Evolutionary conservation across 2,113 vertebrate species (phyloP), one percentile per base, ranked within the genome.

Genomic region (Apodemus sylvaticus): DNA sequence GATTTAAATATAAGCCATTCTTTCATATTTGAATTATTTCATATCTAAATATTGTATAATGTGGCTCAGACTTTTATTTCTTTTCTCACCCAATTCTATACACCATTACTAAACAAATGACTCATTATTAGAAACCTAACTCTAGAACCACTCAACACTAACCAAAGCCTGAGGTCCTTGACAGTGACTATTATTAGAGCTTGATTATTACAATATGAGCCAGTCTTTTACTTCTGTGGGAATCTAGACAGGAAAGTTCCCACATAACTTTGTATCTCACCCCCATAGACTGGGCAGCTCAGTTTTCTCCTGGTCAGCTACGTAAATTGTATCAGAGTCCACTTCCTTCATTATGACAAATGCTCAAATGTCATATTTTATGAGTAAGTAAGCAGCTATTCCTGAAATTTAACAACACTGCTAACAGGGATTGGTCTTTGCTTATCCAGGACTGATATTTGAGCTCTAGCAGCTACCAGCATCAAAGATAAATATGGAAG

Each of bases 261-360:
- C 39, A 55, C 1, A 39, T 14, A 88, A 70, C 36, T 73, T 51
- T 62, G 22, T 74, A 48, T 93, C 17, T 79, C 42, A 91, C 1
- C 16, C 13, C 13, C 1, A 13, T 11, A 90, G n/a, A 3, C 45
- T 20, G 9, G 88, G 55, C 45, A 90, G 42, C 51, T 81, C 70
- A 29, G 31, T 51, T 34, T 78, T 11, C 29, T 89, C n/a, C 16
- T 26, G 64, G 10, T 82, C 97, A 96, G 86, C 83, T 97, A 94
- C 96, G 42, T 95, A 87, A 98, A 97, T 29, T 93, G 29, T 51
- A 94, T 76, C 74, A 93, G 29, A 48, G 85, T 71, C 26, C 42
- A 83, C 53, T 88, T 92, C 26, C 29, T 73, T 94, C 17, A 22
- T 89, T 89, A 68, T 97, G 45, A 93, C 1, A 86, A 76, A 92